phyloP scores from a whole-genome alignment of 2,888 invertebrate species.

The Campopleginae sp. region DNA sequence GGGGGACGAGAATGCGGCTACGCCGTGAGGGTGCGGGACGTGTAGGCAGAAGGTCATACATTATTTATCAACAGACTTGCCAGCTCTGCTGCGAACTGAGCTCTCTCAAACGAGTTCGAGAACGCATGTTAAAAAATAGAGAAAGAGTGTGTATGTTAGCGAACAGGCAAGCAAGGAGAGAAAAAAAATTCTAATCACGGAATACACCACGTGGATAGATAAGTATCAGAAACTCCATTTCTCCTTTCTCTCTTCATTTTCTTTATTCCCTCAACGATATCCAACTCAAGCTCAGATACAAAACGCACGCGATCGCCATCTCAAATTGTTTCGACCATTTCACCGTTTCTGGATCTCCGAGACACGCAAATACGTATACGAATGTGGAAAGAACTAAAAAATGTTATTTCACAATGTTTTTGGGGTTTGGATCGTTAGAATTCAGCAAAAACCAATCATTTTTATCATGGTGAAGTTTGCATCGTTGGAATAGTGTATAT shows the following conservation, averaged over 20 bases:
- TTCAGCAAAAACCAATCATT: too few relatives aligned
- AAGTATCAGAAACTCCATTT: conserved; percentile 68
- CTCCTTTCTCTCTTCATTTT: conserved; percentile 39
- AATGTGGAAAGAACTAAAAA: background rate
- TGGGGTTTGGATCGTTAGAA: too few relatives aligned
- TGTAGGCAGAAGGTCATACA: conserved; percentile 64
- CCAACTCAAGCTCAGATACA: conserved; percentile 44
- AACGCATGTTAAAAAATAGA: conserved; percentile 28
- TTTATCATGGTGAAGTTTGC: too few relatives aligned
- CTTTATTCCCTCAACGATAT: conserved; percentile 50
- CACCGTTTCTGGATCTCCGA: background rate
- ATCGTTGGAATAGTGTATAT: too few relatives aligned
- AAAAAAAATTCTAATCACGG: conserved; percentile 19
- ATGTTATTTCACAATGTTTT: too few relatives aligned
- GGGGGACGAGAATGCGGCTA: conserved; percentile 22
- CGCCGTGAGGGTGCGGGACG: conserved; percentile 49
- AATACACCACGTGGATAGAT: conserved; percentile 64
- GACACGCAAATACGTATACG: background rate
- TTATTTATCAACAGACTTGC: conserved; percentile 66
- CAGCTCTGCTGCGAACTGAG: conserved; percentile 55
- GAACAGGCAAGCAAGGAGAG: background rate
- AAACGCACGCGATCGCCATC: conserved; percentile 10
- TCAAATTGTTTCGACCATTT: background rate
- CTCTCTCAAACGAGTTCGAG: conserved; percentile 55
- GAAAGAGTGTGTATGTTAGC: background rate